Percentiles rank a stretch among this genome's conserved stretches.
These are phyloP conservation scores for Bombus waltoni DNA, from an alignment of 1,140 invertebrate species.

Conservation along the genomic window DNA sequence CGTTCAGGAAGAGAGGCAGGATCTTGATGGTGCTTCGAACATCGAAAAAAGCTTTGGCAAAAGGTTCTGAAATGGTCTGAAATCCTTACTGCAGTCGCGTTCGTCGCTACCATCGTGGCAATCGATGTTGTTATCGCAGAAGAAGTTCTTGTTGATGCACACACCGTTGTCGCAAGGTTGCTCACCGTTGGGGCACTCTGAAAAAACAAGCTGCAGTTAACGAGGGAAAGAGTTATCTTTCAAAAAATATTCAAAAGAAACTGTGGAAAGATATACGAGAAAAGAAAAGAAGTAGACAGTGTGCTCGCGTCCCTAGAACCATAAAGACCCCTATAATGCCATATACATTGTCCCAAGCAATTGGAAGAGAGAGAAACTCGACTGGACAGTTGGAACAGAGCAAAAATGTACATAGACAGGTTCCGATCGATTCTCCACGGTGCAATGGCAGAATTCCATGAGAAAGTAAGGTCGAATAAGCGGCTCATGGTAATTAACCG, in stretches of 20 bases:
- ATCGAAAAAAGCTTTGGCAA: background rate
- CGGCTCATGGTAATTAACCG: constrained; percentile 58
- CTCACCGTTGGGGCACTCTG: constrained; percentile 82
- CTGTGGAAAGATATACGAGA: background rate
- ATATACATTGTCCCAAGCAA: background rate
- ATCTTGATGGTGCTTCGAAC: background rate
- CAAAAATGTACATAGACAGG: background rate
- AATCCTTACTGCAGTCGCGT: constrained; percentile 86
- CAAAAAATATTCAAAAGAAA: background rate
- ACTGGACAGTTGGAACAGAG: background rate
- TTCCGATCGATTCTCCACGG: constrained; percentile 2
- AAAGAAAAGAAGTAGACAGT: background rate
- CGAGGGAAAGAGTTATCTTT: background rate
- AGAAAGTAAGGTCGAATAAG: constrained; percentile 46
- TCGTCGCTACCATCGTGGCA: constrained; percentile 90
- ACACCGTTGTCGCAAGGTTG: constrained; percentile 85
- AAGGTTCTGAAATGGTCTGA: background rate
- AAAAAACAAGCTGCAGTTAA: constrained; percentile 58
- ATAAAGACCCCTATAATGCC: background rate
- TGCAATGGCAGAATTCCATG: constrained; percentile 15
- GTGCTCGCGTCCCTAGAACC: background rate
- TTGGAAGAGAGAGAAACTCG: background rate
- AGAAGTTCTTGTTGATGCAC: constrained; percentile 83
- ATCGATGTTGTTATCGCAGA: constrained; percentile 85
- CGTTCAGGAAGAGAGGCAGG: too few relatives aligned